These are phyloP conservation scores for Chironex yamaguchii DNA, from an alignment of 30 jellyfish, hydroid and myxozoan genomes.

Conservation along the genomic window DNA sequence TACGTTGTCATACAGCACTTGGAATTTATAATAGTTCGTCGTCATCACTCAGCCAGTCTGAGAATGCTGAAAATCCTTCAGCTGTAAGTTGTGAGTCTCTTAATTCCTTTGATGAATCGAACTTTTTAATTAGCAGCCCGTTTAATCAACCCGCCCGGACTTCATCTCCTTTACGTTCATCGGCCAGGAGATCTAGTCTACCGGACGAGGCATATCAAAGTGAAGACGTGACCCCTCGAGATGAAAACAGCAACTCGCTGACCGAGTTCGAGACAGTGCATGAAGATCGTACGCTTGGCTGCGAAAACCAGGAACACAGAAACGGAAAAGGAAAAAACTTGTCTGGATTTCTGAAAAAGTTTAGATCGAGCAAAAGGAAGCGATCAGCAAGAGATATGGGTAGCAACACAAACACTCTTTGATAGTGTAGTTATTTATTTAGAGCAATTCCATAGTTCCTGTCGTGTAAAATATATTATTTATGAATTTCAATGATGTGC, in stretches of 20 bases:
- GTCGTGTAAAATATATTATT: too few species aligned
- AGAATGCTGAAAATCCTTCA: conserved; percentile 57
- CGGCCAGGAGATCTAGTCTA: neutral
- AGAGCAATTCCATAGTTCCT: too few species aligned
- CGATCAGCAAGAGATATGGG: conserved; percentile 31
- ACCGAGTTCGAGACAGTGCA: conserved; percentile 52
- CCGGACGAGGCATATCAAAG: conserved; percentile 60
- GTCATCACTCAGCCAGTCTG: conserved; percentile 66
- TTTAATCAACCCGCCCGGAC: conserved; percentile 33
- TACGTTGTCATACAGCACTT: conserved; percentile 89
- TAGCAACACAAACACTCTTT: conserved; percentile 45
- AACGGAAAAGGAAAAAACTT: conserved; percentile 69
- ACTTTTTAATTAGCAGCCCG: conserved; percentile 10
- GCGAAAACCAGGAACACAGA: conserved; percentile 27
- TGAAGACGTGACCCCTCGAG: conserved; percentile 15
- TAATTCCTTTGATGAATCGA: conserved; percentile 33
- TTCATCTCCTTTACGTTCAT: conserved; percentile 11
- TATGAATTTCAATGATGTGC: too few species aligned
- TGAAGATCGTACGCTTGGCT: conserved; percentile 57
- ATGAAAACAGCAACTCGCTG: conserved; percentile 65
- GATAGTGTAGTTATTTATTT: too few species aligned
- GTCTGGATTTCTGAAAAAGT: conserved; percentile 80
- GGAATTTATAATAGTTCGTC: conserved; percentile 85
- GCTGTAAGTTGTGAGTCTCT: conserved; percentile 64
- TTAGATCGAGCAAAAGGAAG: conserved; percentile 73